Conservation (phyloP, 2,113 vertebrate genomes). For the Alaudala cheleensis region DNA sequence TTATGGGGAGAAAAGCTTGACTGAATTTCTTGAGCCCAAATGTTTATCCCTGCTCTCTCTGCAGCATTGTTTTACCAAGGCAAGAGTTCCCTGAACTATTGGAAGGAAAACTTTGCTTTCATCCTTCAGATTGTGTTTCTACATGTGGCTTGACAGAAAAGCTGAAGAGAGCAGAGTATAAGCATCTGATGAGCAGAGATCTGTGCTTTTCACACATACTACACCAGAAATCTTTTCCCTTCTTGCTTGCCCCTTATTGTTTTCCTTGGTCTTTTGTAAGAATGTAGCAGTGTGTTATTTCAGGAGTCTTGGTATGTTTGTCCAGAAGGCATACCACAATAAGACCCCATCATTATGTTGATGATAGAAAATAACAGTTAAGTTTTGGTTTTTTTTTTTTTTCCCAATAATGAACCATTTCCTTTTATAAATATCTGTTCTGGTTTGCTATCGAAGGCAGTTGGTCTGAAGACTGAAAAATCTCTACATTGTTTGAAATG, state of each 20-base stretch:
- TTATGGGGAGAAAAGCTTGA: neutral
- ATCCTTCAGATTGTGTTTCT: neutral
- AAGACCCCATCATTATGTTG: slow-evolving; percentile 33
- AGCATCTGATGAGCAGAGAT: neutral
- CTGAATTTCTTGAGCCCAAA: neutral
- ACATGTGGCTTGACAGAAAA: neutral
- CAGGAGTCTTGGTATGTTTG: neutral
- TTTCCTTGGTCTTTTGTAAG: slow-evolving; percentile 13
- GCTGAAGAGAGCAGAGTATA: neutral
- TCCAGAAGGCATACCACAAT: slow-evolving; percentile 13
- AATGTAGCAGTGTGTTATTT: neutral
- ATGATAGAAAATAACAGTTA: slow-evolving; percentile 42
- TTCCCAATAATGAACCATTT: slow-evolving; percentile 10
- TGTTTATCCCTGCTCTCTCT: neutral
- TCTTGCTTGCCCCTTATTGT: neutral
- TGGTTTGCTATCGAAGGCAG: slow-evolving; percentile 22
- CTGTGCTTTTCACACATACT: neutral
- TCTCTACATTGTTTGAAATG: neutral
- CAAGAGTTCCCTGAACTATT: neutral
- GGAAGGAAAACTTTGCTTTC: neutral
- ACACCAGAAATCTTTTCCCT: neutral
- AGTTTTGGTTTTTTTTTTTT: neutral
- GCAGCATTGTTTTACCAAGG: neutral
- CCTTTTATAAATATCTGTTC: slow-evolving; percentile 28
- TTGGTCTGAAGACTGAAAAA: neutral